Conservation (phyloP, 2,888 invertebrate genomes). For the Standfussiana lucernea region DNA sequence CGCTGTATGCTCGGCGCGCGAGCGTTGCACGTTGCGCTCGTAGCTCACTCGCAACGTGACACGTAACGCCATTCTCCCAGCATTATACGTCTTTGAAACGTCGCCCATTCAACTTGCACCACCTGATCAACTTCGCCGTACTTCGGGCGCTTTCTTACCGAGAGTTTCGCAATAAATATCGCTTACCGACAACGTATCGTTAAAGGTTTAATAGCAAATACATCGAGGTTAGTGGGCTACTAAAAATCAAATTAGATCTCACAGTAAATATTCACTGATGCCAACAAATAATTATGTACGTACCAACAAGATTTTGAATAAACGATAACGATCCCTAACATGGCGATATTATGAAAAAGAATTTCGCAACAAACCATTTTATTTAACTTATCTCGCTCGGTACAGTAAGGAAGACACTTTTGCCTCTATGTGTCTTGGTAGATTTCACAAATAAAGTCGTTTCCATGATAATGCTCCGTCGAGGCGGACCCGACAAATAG, state of each 20-base stretch:
- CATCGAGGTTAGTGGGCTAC: background rate
- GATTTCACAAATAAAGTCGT: conserved; percentile 72
- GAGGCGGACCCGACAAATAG: conserved; percentile 70
- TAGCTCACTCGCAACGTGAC: conserved; percentile 55
- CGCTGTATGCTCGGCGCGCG: conserved; percentile 56
- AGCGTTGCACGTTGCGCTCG: conserved; percentile 51
- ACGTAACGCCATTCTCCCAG: conserved; percentile 39
- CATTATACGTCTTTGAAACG: conserved; percentile 52
- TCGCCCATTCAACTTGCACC: conserved; percentile 51
- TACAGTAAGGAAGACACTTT: conserved; percentile 44
- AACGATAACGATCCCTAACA: conserved; percentile 37
- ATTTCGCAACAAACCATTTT: conserved; percentile 33
- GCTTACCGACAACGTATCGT: conserved; percentile 21
- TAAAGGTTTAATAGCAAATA: conserved; percentile 8
- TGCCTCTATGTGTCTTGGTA: conserved; percentile 59
- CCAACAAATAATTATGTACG: conserved; percentile 15
- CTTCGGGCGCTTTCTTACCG: conserved; percentile 18
- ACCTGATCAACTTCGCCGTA: conserved; percentile 51
- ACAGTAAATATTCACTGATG: conserved; percentile 25
- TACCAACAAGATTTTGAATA: conserved; percentile 12
- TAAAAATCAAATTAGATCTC: conserved; percentile 16
- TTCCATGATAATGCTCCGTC: conserved; percentile 72
- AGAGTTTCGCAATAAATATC: conserved; percentile 35
- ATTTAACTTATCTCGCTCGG: conserved; percentile 49
- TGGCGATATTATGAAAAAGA: conserved; percentile 35